Evolutionary conservation across 2,888 invertebrate genomes (phyloP), one percentile per base, ranked within the genome.

Genomic region (Nomada fabriciana): DNA sequence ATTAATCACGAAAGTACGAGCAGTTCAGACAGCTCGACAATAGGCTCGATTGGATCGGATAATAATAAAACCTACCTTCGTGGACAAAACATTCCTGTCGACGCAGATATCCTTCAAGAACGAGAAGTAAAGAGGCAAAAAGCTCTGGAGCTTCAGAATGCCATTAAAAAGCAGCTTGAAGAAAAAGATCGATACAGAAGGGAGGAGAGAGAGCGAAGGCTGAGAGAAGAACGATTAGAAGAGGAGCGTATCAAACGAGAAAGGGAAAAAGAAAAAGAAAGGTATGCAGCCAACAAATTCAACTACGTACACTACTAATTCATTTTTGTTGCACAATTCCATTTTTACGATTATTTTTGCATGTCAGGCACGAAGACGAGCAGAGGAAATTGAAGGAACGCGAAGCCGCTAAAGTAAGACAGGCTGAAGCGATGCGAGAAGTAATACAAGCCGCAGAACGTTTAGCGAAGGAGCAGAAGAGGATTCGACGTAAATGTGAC

Each of bases 1-100:
- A 95, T 96, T 80, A 95, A 95, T 91, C 96, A 95, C 79, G 93
- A 93, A 73, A 93, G 91, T 60, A 92, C 91, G 18, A 92, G 91
- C 76, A 93, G 92, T 78, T 93, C 92, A 7, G 93, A 91, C 61
- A 92, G 91, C 78, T 93, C 92, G 69, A 93, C 92, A 20, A 90
- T 91, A 2, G 91, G 91, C 2, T 93, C 93, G 2, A 89, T 90
- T 7, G 90, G 91, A 25, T 92, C 90, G 3, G 90, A 92, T 68
- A 91, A 91, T 69, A 95, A 91, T 70, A 95, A 95, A 84, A 96
- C 97, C 59, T 97, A 96, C 94, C 94, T 98, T 63, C 95, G 98
- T 85, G 98, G 98, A 11, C 98, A 98, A 94, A 98, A 98, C 94
- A 96, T 96, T 20, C 97, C 97, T 0, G 93, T 98, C 75, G 98